Percentiles rank a stretch among this genome's conserved stretches.
Conservation (phyloP, 2,888 invertebrate genomes). For the Sesia apiformis region DNA sequence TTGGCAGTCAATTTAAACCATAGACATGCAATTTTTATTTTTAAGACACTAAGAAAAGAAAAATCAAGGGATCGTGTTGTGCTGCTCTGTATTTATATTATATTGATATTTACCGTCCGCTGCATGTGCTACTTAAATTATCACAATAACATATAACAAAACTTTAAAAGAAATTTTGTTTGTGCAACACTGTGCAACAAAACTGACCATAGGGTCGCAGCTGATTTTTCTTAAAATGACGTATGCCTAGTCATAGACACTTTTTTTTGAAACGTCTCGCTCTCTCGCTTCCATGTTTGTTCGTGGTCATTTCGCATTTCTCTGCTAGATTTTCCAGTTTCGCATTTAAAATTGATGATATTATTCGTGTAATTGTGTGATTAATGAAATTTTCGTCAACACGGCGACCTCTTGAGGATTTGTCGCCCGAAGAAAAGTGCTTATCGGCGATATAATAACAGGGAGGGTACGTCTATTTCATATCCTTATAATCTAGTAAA, state of each 20-base stretch:
- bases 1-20: too few relatives aligned
- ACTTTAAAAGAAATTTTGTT: too few relatives aligned
- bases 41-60: too few relatives aligned
- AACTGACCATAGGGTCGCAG: not conserved
- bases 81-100: too few relatives aligned
- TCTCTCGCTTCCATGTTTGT: slow-evolving; percentile 73
- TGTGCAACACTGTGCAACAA: too few relatives aligned
- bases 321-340: slow-evolving; percentile 67
- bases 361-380: slow-evolving; percentile 54
- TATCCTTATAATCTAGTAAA: slow-evolving; percentile 67
- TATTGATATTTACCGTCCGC: too few relatives aligned
- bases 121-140: too few relatives aligned
- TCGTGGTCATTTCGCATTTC: slow-evolving; percentile 71
- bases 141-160: too few relatives aligned
- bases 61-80: too few relatives aligned
- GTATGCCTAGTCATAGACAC: slow-evolving; percentile 39
- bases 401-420: slow-evolving; percentile 67
- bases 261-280: slow-evolving; percentile 33
- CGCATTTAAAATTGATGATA: slow-evolving; percentile 58
- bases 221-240: slow-evolving; percentile 26
- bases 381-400: slow-evolving; percentile 67
- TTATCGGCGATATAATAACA: slow-evolving; percentile 63
- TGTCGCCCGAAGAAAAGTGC: slow-evolving; percentile 63
- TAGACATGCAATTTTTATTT: too few relatives aligned
- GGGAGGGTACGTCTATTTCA: slow-evolving; percentile 72